phyloP scores from a whole-genome alignment of 2,113 vertebrate genomes.

The Scopus umbretta region DNA sequence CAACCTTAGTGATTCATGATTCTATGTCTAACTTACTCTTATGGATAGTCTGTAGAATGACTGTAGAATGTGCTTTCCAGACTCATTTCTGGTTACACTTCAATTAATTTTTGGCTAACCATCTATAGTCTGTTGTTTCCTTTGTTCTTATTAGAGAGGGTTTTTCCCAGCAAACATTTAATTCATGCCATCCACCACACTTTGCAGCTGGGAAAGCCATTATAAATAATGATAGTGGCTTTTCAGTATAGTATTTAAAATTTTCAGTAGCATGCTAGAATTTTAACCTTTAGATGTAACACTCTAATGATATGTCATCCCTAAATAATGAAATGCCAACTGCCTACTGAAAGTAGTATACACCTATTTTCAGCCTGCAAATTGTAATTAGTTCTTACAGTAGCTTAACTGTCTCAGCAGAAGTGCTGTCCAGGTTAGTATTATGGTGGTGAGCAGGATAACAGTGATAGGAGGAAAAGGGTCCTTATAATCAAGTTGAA shows the following conservation, averaged over 20 bases:
- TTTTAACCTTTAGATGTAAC: constrained; percentile 61
- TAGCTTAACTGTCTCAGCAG: neutral
- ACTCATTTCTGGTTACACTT: neutral
- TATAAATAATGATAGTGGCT: constrained; percentile 58
- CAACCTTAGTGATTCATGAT: no score
- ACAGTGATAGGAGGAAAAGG: neutral
- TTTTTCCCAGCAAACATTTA: constrained; percentile 25
- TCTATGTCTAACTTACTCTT: neutral
- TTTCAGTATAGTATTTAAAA: constrained; percentile 38
- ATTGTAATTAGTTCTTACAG: neutral
- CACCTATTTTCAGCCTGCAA: constrained; percentile 36
- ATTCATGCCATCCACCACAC: neutral
- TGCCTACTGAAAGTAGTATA: constrained; percentile 4
- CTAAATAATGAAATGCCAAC: constrained; percentile 60
- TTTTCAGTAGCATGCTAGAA: constrained; percentile 14
- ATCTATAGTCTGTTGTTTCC: neutral
- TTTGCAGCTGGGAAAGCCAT: constrained; percentile 59
- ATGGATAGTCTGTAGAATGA: neutral
- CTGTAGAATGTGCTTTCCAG: neutral
- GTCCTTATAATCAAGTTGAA: neutral
- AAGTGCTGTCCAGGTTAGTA: neutral
- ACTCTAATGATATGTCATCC: constrained; percentile 53
- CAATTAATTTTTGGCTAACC: neutral
- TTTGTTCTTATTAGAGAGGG: neutral
- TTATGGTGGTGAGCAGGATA: neutral